A percentile compares a stretch with the other conserved stretches of the same genome.
These are phyloP conservation scores for Phoeniculus purpureus DNA, from an alignment of 2,797 vertebrate species.

Conservation along the genomic window DNA sequence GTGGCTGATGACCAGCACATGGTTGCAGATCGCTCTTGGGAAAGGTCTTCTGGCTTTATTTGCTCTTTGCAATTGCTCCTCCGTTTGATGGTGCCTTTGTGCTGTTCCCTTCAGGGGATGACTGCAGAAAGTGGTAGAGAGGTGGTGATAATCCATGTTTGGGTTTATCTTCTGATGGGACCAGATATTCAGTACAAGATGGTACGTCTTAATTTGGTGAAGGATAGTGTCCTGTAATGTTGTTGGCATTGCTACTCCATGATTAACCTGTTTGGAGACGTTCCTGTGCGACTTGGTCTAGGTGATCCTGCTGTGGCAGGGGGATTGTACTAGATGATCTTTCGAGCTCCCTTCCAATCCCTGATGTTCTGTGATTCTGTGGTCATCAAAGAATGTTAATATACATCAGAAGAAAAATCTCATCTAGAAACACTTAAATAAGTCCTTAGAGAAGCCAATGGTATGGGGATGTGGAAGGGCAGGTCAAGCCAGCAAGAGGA, in stretches of 20 bases:
- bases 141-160: background rate
- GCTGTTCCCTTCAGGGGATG: background rate
- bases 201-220: background rate
- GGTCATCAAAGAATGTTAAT: background rate
- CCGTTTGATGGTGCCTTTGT: background rate
- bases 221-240: background rate
- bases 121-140: background rate
- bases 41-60: background rate
- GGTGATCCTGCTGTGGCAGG: too few species aligned
- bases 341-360: too few species aligned
- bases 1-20: background rate
- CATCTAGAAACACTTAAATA: background rate
- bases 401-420: too few species aligned
- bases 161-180: background rate
- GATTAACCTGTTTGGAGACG: background rate
- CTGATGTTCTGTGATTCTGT: too few species aligned
- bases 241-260: background rate
- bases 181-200: background rate
- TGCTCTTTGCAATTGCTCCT: background rate
- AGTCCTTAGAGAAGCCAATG: background rate
- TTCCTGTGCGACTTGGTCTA: too few species aligned
- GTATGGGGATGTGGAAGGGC: fast-evolving
- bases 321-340: too few species aligned
- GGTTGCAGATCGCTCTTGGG: fast-evolving
- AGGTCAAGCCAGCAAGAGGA: background rate